These are phyloP conservation scores for Sympetrum striolatum DNA, from an alignment of 2,888 invertebrate genomes.

Conservation along the genomic window DNA sequence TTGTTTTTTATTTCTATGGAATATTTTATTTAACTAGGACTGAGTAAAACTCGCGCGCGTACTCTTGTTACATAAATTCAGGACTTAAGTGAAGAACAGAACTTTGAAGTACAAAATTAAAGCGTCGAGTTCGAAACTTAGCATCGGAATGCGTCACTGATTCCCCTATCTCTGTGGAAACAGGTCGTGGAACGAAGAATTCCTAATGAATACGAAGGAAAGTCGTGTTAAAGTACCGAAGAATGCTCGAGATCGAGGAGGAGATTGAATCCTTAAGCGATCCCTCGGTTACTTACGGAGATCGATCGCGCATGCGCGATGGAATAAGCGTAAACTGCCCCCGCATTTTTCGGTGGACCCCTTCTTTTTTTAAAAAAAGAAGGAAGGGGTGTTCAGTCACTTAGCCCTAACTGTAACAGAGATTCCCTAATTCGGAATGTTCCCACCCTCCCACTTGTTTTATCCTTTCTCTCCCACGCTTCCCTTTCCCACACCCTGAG, in stretches of 20 bases:
- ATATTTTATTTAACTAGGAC: too few relatives aligned
- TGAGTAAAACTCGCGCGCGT: too few relatives aligned
- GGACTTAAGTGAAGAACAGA: too few relatives aligned
- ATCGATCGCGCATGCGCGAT: neutral
- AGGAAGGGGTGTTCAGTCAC: neutral
- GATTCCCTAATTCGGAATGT: neutral
- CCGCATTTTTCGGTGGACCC: neutral
- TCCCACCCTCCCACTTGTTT: neutral
- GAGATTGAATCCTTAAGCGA: neutral
- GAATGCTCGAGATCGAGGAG: neutral
- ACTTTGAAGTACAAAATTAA: too few relatives aligned
- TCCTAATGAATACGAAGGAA: neutral
- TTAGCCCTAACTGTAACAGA: neutral
- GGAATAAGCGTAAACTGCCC: too few relatives aligned
- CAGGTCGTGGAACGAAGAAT: too few relatives aligned
- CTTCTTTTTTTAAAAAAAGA: neutral
- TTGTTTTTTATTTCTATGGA: too few relatives aligned
- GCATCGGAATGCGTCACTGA: too few relatives aligned
- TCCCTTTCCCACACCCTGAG: too few relatives aligned
- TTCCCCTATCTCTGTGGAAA: too few relatives aligned
- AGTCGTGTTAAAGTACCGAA: neutral
- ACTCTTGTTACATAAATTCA: too few relatives aligned
- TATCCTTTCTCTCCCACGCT: neutral
- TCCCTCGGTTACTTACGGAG: neutral
- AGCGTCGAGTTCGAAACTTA: too few relatives aligned